Evolutionary conservation across 2,113 vertebrate species (phyloP), one percentile per base, ranked within the genome.

Genomic region (Phrynosoma platyrhinos): DNA sequence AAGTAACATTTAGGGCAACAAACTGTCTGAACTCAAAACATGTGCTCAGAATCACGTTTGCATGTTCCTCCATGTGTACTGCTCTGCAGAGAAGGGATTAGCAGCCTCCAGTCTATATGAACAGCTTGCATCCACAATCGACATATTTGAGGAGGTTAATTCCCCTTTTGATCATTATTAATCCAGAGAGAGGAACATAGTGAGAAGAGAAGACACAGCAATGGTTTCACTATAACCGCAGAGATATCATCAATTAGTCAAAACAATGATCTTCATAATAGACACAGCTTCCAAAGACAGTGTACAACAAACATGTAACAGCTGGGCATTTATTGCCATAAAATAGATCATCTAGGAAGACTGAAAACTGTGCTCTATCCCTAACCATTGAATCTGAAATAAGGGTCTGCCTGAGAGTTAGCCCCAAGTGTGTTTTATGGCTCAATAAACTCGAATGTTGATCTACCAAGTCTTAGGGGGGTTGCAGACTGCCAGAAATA

Each of bases 21-120:
- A 93, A 87, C 68, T 75, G 18, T 82, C 87, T 88, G 62, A 79
- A 14, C 79, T 88, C 82, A 90, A 62, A 74, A 81, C 53, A 68
- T 86, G 84, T 92, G 82, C 78, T 91, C 5, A 87, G 75, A 4
- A 87, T 86, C 82, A 87, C 78, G 74, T 1, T 71, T 71, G 27
- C 27, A 2, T 2, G n/a, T 87, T 9, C 52, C 7, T 66, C 16
- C 58, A 66, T 13, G 42, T 36, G 30, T 20, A 53, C 9, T 87
- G 79, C 52, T 36, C 32, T 36, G 21, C 27, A 20, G 1, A 74
- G 79, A 74, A 66, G 69, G 4, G 0, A 20, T 69, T 18, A 47
- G 16, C 6, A 13, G 9, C 36, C 30, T 3, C 68, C 68, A 27
- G 8, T 12, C 30, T 27, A 30, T 30, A 71, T 71, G 69, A 25